These are phyloP conservation scores for Mimumesa dahlbomi DNA, from an alignment of 2,888 invertebrate species.

Conservation along the genomic window DNA sequence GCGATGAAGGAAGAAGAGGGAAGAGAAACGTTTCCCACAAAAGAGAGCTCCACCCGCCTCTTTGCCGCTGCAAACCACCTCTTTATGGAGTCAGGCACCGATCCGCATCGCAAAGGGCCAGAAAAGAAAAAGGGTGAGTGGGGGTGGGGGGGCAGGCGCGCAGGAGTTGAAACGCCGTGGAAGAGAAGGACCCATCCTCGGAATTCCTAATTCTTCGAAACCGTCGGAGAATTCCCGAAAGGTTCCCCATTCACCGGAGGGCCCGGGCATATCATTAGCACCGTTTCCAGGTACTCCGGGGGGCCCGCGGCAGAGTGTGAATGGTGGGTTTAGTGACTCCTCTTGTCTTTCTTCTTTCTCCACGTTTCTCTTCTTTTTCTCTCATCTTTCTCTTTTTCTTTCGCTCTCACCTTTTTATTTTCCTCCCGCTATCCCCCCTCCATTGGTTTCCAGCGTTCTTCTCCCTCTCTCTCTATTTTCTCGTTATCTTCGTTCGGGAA, in stretches of 20 bases:
- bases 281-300: constrained; percentile 75
- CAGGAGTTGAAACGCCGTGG: constrained; percentile 1
- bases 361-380: constrained; percentile 21
- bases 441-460: too few species aligned
- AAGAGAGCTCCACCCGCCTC: constrained; percentile 56
- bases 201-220: constrained; percentile 80
- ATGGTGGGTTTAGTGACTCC: constrained; percentile 73
- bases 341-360: too few species aligned
- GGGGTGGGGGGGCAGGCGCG: constrained; percentile 1
- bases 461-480: not conserved
- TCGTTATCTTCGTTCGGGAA: not conserved
- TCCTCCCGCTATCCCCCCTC: constrained; percentile 16
- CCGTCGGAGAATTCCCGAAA: constrained; percentile 80
- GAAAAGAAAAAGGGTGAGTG: constrained; percentile 39
- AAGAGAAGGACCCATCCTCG: constrained; percentile 73
- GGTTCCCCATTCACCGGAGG: constrained; percentile 76
- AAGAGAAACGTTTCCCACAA: constrained; percentile 64
- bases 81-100: constrained; percentile 63
- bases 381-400: constrained; percentile 1
- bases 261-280: constrained; percentile 79
- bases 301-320: constrained; percentile 69
- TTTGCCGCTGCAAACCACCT: constrained; percentile 58
- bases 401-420: constrained; percentile 17
- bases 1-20: constrained; percentile 22
- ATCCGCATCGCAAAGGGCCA: constrained; percentile 39